phyloP scores from a whole-genome alignment of 2,113 vertebrate species.

The Furnarius figulus region DNA sequence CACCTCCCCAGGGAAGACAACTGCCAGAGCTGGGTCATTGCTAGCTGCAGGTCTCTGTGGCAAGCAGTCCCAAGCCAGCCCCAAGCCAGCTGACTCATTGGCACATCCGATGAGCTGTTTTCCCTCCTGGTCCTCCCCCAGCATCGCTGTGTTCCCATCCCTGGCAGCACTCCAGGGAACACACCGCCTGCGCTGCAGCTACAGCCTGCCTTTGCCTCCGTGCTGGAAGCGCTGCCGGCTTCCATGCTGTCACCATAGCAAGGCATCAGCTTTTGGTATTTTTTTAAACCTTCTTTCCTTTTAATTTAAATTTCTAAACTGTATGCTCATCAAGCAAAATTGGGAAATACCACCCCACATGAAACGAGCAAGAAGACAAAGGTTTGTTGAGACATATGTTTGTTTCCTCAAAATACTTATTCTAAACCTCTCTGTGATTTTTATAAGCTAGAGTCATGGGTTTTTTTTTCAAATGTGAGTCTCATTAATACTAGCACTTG shows the following conservation, averaged over 20 bases:
- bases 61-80: not conserved
- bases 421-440: not conserved
- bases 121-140: slow-evolving; percentile 1
- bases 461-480: not conserved
- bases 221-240: not conserved
- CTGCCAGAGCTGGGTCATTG: not conserved
- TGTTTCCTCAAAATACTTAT: not conserved
- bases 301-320: not conserved
- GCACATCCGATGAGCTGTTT: not conserved
- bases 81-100: not conserved
- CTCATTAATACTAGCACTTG: not conserved
- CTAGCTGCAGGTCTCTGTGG: not conserved
- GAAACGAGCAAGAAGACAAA: not conserved
- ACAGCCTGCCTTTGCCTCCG: not conserved
- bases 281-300: not conserved
- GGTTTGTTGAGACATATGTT: not conserved
- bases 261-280: not conserved
- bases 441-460: not conserved
- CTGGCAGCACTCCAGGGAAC: slow-evolving; percentile 33
- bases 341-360: not conserved
- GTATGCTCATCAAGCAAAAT: not conserved
- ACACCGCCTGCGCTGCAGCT: not conserved
- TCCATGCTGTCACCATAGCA: not conserved
- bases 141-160: not conserved
- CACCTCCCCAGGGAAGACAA: not conserved